These are phyloP conservation scores for Chloroceryle inda DNA, from an alignment of 2,797 vertebrate species.

Conservation along the genomic window DNA sequence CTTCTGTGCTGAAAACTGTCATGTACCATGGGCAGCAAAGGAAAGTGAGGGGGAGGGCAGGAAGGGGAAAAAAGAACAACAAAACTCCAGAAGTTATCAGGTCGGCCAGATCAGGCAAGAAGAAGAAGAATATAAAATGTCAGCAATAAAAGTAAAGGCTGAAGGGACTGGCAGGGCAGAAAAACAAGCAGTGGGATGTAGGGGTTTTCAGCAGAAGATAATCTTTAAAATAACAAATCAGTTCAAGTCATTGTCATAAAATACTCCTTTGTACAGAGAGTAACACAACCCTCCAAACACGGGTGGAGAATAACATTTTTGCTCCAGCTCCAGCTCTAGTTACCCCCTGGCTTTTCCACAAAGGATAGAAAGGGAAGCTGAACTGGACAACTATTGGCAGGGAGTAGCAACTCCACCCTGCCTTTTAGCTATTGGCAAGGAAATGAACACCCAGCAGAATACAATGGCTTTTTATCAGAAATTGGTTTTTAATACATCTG, in stretches of 20 bases:
- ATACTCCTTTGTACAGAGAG: neutral
- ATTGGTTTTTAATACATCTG: neutral
- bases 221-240: slow-evolving; percentile 30
- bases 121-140: neutral
- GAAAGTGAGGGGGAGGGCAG: slow-evolving; percentile 1
- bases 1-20: neutral
- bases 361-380: neutral
- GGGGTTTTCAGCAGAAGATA: neutral
- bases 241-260: neutral
- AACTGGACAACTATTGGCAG: neutral
- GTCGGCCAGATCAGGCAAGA: neutral
- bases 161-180: neutral
- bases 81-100: neutral
- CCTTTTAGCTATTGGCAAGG: neutral
- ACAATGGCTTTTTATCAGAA: neutral
- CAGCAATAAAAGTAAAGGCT: neutral
- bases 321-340: neutral
- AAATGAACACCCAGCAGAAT: neutral
- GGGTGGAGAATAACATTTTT: neutral
- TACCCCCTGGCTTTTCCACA: neutral
- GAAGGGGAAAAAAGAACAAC: slow-evolving; percentile 13
- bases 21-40: slow-evolving; percentile 16
- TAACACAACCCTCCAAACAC: neutral
- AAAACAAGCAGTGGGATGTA: neutral
- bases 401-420: neutral